Evolutionary conservation across 1,140 invertebrate genomes (phyloP).

Genomic region (Habropoda laboriosa): DNA sequence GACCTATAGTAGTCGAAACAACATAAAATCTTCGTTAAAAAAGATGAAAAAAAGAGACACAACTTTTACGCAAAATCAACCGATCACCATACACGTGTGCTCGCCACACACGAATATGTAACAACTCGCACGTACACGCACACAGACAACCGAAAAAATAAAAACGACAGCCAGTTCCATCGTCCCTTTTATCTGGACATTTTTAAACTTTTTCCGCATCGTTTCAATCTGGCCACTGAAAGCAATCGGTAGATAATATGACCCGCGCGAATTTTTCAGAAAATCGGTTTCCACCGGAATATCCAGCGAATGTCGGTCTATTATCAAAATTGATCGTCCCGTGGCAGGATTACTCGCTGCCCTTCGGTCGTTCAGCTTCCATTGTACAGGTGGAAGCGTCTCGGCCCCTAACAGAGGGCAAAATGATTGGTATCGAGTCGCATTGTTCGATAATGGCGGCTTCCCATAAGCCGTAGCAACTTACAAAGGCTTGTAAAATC

Average conservation of each 20-base stretch:
- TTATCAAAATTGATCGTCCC: conserved; percentile 57
- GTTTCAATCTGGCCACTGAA: conserved; percentile 11
- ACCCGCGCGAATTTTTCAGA: conserved; percentile 15
- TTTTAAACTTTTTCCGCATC: neutral
- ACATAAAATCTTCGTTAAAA: too few species aligned
- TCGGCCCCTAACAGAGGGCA: conserved; percentile 36
- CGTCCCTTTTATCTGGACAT: neutral
- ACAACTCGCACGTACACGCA: too few species aligned
- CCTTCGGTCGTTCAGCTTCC: conserved; percentile 29
- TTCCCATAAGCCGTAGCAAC: conserved; percentile 41
- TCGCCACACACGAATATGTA: too few species aligned
- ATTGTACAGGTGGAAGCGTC: conserved; percentile 41
- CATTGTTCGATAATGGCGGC: conserved; percentile 56
- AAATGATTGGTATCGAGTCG: conserved; percentile 54
- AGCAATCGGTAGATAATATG: neutral
- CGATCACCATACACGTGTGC: too few species aligned
- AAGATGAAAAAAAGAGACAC: too few species aligned
- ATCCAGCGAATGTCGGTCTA: conserved; percentile 16
- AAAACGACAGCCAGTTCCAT: too few species aligned
- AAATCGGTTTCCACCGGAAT: conserved; percentile 10
- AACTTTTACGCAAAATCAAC: too few species aligned
- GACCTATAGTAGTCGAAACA: too few species aligned
- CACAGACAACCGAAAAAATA: too few species aligned
- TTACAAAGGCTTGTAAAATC: conserved; percentile 50
- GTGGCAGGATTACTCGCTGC: conserved; percentile 21